Evolutionary conservation across 2,888 invertebrate genomes (phyloP).

Genomic region (Drosophila infuscata): DNA sequence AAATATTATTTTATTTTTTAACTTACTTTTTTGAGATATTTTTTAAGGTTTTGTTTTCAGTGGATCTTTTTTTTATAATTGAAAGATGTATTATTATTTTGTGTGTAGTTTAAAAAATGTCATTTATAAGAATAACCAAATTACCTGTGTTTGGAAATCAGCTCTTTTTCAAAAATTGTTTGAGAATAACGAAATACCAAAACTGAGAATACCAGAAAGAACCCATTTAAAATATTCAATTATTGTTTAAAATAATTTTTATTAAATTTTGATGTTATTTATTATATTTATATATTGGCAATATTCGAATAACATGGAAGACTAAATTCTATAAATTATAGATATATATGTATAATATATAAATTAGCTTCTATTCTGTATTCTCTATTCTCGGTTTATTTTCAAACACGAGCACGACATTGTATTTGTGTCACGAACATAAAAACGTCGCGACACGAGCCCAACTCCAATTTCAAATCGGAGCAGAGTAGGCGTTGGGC

Average conservation of each 20-base stretch:
- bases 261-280: too few relatives aligned
- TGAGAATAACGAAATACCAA: too few relatives aligned
- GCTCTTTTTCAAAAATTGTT: too few relatives aligned
- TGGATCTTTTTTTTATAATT: too few relatives aligned
- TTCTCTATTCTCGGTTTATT: neutral
- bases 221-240: neutral
- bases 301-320: neutral
- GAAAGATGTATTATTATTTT: neutral
- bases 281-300: too few relatives aligned
- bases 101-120: neutral
- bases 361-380: neutral
- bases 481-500: neutral
- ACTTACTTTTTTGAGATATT: neutral
- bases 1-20: neutral
- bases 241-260: neutral
- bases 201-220: neutral
- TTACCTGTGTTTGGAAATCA: too few relatives aligned
- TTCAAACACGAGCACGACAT: neutral
- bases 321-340: neutral
- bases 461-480: neutral
- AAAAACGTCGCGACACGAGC: neutral
- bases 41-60: neutral
- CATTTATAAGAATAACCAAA: too few relatives aligned
- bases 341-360: too few relatives aligned
- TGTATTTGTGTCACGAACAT: constrained; percentile 1